These are phyloP conservation scores for Phrynosoma platyrhinos DNA, from an alignment of 2,113 vertebrate genomes.

Conservation along the genomic window DNA sequence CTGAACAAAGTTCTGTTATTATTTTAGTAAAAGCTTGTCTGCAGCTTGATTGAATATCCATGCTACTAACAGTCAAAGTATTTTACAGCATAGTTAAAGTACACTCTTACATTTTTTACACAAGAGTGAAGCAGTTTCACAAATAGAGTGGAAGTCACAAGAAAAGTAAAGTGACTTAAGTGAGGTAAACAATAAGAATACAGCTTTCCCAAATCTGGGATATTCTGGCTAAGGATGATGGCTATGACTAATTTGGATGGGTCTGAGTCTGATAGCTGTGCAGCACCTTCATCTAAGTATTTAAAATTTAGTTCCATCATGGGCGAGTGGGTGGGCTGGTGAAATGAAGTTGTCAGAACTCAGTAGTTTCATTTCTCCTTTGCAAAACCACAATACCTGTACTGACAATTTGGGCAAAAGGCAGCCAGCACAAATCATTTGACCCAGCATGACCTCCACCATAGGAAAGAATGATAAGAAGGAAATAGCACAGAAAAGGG, in stretches of 20 bases:
- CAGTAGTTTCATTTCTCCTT: background rate
- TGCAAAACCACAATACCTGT: too few species aligned
- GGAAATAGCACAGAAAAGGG: background rate
- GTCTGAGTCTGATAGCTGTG: background rate
- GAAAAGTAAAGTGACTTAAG: too few species aligned
- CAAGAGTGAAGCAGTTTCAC: too few species aligned
- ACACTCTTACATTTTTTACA: too few species aligned
- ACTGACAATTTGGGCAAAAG: background rate
- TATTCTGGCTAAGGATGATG: background rate
- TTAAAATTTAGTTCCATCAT: background rate
- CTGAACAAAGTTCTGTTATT: too few species aligned
- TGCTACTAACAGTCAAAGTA: too few species aligned
- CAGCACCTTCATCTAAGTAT: background rate
- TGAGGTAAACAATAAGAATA: too few species aligned
- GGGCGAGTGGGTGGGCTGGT: rapidly evolving
- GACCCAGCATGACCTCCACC: background rate
- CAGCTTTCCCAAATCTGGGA: background rate
- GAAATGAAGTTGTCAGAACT: background rate
- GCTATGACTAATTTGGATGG: background rate
- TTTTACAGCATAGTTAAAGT: too few species aligned
- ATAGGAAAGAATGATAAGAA: background rate
- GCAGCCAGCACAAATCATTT: background rate
- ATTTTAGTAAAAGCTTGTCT: too few species aligned
- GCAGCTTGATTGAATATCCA: too few species aligned
- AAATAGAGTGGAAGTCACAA: too few species aligned